A percentile compares a stretch with the other conserved stretches of the same genome.
phyloP scores from a whole-genome alignment of 2,113 vertebrate species.

The Candoia aspera region DNA sequence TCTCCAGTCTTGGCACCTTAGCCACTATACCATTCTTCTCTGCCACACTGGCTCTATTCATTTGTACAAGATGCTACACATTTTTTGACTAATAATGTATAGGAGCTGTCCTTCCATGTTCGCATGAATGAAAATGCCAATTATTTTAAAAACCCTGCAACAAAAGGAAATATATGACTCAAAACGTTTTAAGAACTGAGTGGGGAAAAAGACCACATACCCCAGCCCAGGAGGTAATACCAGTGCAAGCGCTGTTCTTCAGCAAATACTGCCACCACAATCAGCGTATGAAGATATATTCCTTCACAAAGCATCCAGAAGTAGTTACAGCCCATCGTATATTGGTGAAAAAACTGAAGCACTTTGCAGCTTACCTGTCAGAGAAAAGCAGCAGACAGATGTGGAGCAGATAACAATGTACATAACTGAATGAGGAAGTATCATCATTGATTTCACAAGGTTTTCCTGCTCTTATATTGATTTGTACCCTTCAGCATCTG shows the following conservation, averaged over 20 bases:
- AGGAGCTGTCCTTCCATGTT: background rate
- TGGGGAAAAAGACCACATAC: conserved; percentile 77
- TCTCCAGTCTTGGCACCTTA: background rate
- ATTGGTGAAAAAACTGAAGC: conserved; percentile 94
- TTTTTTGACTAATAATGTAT: background rate
- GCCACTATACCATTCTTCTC: background rate
- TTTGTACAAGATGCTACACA: background rate
- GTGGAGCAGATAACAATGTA: background rate
- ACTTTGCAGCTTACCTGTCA: conserved; percentile 91
- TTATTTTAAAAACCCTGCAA: background rate
- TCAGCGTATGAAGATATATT: conserved; percentile 94
- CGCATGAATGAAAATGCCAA: background rate
- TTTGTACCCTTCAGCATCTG: background rate
- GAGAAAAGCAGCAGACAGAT: conserved; percentile 38
- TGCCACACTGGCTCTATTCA: background rate
- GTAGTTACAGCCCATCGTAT: conserved; percentile 96
- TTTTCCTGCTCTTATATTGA: background rate
- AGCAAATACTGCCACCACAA: conserved; percentile 92
- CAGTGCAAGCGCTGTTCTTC: conserved; percentile 89
- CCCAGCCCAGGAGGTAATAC: conserved; percentile 98
- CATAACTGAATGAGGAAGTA: background rate
- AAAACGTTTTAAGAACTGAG: background rate
- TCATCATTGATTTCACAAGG: background rate
- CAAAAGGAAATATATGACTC: background rate
- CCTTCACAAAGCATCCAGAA: conserved; percentile 99